These are phyloP conservation scores for Tethya wilhelma DNA, from an alignment of 37 sponge, comb jelly and placozoan species.

Conservation along the genomic window DNA sequence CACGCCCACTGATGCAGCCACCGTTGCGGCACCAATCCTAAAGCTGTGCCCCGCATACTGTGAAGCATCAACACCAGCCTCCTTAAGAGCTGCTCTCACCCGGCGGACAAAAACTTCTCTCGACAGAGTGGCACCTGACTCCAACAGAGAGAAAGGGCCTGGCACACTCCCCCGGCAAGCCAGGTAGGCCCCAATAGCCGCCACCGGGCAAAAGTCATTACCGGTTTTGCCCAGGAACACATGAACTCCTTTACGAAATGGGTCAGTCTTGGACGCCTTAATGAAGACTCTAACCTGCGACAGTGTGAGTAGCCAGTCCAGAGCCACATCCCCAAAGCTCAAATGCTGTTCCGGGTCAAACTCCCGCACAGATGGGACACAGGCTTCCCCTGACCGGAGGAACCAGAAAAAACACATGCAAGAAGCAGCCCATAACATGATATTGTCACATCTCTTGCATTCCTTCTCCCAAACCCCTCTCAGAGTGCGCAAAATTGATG, in stretches of 20 bases:
- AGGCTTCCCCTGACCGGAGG: constrained; percentile 26
- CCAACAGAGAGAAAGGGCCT: not conserved
- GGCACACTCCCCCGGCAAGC: too few relatives aligned
- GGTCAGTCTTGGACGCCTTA: constrained; percentile 41
- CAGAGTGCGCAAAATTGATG: not conserved
- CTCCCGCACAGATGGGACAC: not conserved
- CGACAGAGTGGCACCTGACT: not conserved
- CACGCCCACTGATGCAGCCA: not conserved
- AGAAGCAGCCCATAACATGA: constrained; percentile 52
- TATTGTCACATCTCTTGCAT: not conserved
- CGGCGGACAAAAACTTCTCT: not conserved
- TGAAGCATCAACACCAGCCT: not conserved
- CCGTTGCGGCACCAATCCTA: constrained; percentile 17
- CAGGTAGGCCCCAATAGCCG: too few relatives aligned
- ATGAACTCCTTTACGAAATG: constrained; percentile 6
- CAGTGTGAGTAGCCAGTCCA: not conserved
- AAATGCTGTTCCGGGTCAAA: constrained; percentile 19
- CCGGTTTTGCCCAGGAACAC: constrained; percentile 1
- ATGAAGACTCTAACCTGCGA: not conserved
- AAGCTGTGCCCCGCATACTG: constrained; percentile 1
- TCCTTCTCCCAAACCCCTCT: not conserved
- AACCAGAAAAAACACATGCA: constrained; percentile 46
- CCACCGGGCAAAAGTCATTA: constrained; percentile 20
- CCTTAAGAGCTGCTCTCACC: not conserved
- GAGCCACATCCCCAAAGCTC: not conserved